Conservation (phyloP, 2,113 vertebrate species). For the Xiphophorus hellerii region DNA sequence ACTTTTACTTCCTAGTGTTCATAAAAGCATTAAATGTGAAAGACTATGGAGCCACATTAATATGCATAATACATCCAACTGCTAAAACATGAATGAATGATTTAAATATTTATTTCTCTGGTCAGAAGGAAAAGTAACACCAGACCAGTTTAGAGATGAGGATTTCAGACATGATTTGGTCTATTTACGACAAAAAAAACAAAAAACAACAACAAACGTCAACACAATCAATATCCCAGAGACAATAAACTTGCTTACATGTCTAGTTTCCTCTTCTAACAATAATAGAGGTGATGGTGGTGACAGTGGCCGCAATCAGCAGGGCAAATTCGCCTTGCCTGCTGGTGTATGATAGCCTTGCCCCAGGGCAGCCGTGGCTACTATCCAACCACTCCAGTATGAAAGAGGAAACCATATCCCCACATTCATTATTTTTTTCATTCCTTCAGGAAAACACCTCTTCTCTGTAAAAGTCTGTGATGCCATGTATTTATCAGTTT, state of each 20-base stretch:
- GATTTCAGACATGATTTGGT: not conserved
- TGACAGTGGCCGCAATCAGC: no score
- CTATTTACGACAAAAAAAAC: not conserved
- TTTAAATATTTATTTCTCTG: constrained; percentile 50
- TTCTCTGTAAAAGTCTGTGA: constrained; percentile 8
- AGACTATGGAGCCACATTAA: constrained; percentile 7
- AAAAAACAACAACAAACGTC: not conserved
- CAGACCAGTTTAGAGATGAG: not conserved
- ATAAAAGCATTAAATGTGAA: constrained; percentile 11
- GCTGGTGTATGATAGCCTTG: no score
- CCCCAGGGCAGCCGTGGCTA: no score
- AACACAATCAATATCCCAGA: not conserved
- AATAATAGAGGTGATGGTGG: no score
- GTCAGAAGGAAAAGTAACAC: constrained; percentile 4
- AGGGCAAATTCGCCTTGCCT: no score
- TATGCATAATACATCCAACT: constrained; percentile 54
- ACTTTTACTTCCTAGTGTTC: not conserved
- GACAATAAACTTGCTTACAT: not conserved
- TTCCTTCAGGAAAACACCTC: not conserved
- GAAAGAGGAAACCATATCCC: not conserved
- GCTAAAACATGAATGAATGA: constrained; percentile 26
- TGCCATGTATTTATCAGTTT: constrained; percentile 15
- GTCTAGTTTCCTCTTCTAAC: not conserved
- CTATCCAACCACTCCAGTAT: not conserved
- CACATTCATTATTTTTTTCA: not conserved